Evolutionary conservation across 2,113 vertebrate genomes (phyloP).

Genomic region (Amblyornis subalaris): DNA sequence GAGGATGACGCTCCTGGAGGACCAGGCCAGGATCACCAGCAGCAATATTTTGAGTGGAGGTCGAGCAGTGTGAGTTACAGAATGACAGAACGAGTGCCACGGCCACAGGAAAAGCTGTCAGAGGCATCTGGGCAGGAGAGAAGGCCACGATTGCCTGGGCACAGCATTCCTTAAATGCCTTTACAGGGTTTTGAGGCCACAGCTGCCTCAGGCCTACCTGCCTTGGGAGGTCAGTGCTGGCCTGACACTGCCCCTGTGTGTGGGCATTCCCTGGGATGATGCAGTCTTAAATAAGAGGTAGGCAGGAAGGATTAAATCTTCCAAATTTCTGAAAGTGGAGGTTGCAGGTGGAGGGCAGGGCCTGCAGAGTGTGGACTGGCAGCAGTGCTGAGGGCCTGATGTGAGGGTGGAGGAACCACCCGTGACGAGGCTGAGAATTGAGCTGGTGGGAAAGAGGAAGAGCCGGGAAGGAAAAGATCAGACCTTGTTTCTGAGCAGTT

Average conservation of each 20-base stretch:
- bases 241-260: neutral
- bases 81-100: rapidly evolving
- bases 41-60: neutral
- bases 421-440: rapidly evolving
- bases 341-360: neutral
- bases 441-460: neutral
- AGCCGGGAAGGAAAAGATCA: neutral
- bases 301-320: neutral
- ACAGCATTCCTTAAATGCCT: neutral
- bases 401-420: neutral
- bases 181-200: neutral
- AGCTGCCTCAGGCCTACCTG: neutral
- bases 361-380: neutral
- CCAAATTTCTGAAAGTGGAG: neutral
- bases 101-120: neutral
- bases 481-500: neutral
- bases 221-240: neutral
- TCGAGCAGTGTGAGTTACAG: neutral
- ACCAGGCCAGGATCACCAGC: neutral
- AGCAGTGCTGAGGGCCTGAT: too few species aligned
- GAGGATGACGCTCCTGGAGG: neutral
- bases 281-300: neutral
- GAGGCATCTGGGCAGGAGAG: neutral
- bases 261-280: neutral
- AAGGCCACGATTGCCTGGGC: rapidly evolving